Percentiles rank a stretch among this genome's conserved stretches.
These are phyloP conservation scores for Fistularia tabacaria DNA, from an alignment of 2,797 vertebrate species.

Conservation along the genomic window DNA sequence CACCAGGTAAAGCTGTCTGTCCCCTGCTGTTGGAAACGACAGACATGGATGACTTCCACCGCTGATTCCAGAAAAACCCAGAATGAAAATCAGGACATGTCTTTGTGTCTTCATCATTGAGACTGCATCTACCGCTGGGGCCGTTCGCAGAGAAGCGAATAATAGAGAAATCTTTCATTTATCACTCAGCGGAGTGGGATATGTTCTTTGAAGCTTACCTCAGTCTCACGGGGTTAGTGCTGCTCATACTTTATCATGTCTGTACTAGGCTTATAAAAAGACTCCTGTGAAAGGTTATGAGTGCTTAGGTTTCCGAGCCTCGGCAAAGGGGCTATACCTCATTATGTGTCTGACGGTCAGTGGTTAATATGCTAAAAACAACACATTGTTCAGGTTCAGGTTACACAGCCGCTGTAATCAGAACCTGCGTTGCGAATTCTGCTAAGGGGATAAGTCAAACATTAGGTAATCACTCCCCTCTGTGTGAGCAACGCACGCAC, in stretches of 20 bases:
- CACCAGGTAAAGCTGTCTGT: neutral
- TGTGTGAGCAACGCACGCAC: slow-evolving; percentile 9
- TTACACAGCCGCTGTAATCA: slow-evolving; percentile 53
- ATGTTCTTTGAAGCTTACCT: too few relatives aligned
- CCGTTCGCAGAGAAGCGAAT: neutral
- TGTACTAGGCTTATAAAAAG: neutral
- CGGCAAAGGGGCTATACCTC: slow-evolving; percentile 5
- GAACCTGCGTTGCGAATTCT: slow-evolving; percentile 49
- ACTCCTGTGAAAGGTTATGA: neutral
- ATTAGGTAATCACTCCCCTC: slow-evolving; percentile 53
- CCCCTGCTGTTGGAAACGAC: neutral
- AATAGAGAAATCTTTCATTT: neutral
- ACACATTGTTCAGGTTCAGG: slow-evolving; percentile 59
- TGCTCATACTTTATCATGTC: too few relatives aligned
- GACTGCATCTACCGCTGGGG: neutral
- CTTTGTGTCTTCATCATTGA: neutral
- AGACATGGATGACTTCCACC: neutral
- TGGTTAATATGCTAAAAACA: slow-evolving; percentile 39
- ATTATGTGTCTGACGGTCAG: neutral
- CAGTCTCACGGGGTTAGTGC: too few relatives aligned
- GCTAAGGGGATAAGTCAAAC: slow-evolving; percentile 54
- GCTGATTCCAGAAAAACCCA: slow-evolving; percentile 1
- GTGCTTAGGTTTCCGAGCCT: slow-evolving; percentile 3
- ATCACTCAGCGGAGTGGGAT: neutral
- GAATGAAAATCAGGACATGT: neutral